Evolutionary conservation across 2,888 invertebrate genomes (phyloP).

Genomic region (Syritta pipiens): DNA sequence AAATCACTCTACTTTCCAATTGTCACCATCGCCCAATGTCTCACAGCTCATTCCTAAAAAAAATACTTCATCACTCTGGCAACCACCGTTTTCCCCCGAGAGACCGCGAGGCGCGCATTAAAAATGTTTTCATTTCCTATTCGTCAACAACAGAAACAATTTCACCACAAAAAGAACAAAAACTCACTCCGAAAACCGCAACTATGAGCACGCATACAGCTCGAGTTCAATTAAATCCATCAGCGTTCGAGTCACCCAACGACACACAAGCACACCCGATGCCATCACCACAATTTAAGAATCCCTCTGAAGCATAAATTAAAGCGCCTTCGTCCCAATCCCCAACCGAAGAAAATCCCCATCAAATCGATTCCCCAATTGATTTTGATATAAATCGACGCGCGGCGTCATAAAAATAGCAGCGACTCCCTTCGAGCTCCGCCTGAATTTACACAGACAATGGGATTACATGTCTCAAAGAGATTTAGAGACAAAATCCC

Average conservation of each 20-base stretch:
- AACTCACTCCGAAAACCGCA: slow-evolving; percentile 7
- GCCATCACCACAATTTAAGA: slow-evolving; percentile 35
- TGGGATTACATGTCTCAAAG: slow-evolving; percentile 36
- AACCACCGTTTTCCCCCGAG: too few relatives aligned
- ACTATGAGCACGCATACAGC: background rate
- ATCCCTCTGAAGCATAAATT: slow-evolving; percentile 22
- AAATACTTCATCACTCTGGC: too few relatives aligned
- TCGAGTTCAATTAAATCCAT: slow-evolving; percentile 45
- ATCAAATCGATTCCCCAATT: slow-evolving; percentile 47
- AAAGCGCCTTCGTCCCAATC: background rate
- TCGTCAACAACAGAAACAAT: background rate
- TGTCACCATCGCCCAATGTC: too few relatives aligned
- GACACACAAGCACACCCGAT: slow-evolving; percentile 11
- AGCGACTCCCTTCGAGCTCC: background rate
- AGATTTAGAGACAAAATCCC: slow-evolving; percentile 17
- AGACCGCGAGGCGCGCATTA: too few relatives aligned
- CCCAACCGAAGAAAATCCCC: slow-evolving; percentile 22
- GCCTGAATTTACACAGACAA: slow-evolving; percentile 11
- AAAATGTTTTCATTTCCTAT: background rate
- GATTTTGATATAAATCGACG: slow-evolving; percentile 39
- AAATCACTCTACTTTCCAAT: too few relatives aligned
- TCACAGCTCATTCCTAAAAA: too few relatives aligned
- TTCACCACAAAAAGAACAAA: too few relatives aligned
- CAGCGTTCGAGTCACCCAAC: slow-evolving; percentile 19
- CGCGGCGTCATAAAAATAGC: slow-evolving; percentile 38